Conservation (phyloP, 2,797 vertebrate species). For the Cossypha heuglini region DNA sequence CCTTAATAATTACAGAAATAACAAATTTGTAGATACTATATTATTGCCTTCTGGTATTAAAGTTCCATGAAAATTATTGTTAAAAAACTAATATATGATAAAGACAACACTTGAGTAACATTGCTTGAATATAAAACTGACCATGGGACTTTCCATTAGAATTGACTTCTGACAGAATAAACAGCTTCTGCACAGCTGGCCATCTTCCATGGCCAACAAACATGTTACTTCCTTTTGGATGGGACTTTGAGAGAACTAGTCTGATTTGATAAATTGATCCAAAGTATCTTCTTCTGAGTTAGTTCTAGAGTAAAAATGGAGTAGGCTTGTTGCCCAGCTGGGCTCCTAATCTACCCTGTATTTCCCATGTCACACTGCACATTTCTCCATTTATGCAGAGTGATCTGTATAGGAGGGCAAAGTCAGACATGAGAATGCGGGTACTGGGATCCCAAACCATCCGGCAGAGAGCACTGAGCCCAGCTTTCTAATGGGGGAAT, state of each 20-base stretch:
- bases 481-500: neutral
- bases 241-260: neutral
- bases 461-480: accelerated
- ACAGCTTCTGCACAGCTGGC: neutral
- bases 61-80: neutral
- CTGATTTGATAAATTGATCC: neutral
- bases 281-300: neutral
- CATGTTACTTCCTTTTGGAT: neutral
- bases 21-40: neutral
- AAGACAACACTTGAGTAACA: neutral
- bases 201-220: neutral
- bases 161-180: neutral
- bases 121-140: neutral
- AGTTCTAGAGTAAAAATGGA: neutral
- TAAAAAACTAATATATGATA: neutral
- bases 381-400: neutral
- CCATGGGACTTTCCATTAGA: neutral
- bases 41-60: neutral
- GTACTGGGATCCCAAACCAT: neutral
- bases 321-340: neutral
- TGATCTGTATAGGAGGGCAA: neutral
- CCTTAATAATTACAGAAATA: neutral
- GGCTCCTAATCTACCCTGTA: accelerated
- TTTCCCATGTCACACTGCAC: accelerated
- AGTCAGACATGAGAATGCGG: neutral